Evolutionary conservation across 1,140 invertebrate genomes (phyloP).

Genomic region (Choristoneura fumiferana): DNA sequence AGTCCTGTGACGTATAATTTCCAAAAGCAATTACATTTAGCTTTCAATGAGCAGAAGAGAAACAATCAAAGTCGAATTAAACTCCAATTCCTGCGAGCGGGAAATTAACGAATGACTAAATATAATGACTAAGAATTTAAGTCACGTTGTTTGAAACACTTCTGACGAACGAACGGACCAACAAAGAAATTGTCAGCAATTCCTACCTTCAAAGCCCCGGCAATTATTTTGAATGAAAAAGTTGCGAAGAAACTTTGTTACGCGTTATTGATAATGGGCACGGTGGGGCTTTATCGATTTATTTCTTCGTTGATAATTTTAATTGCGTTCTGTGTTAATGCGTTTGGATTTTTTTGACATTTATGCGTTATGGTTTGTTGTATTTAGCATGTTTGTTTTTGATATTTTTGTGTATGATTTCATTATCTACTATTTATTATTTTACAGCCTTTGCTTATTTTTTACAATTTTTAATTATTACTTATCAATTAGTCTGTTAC

Average conservation of each 20-base stretch:
- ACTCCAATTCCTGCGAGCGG: neutral
- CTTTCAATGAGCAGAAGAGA: neutral
- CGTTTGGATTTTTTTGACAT: too few species aligned
- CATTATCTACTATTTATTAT: too few species aligned
- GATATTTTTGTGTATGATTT: too few species aligned
- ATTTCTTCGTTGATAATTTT: too few species aligned
- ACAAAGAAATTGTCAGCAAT: slow-evolving; percentile 9
- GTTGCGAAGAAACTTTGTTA: slow-evolving; percentile 5
- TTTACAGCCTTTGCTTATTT: too few species aligned
- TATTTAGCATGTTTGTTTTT: too few species aligned
- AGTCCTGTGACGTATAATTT: neutral
- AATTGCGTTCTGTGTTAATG: neutral
- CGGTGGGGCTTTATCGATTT: neutral
- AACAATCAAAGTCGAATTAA: slow-evolving; percentile 15
- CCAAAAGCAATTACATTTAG: neutral
- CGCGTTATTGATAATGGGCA: slow-evolving; percentile 5
- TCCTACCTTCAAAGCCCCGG: neutral
- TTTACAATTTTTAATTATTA: too few species aligned
- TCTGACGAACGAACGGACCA: neutral
- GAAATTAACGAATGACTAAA: slow-evolving; percentile 14
- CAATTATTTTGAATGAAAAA: slow-evolving; percentile 18
- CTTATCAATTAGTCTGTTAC: too few species aligned
- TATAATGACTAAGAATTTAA: slow-evolving; percentile 10
- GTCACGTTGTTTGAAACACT: slow-evolving; percentile 12
- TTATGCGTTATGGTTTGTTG: too few species aligned